A percentile compares a stretch with the other conserved stretches of the same genome.
Evolutionary conservation across 2,888 invertebrate genomes (phyloP).

Genomic region (Dysmachus trigonus): DNA sequence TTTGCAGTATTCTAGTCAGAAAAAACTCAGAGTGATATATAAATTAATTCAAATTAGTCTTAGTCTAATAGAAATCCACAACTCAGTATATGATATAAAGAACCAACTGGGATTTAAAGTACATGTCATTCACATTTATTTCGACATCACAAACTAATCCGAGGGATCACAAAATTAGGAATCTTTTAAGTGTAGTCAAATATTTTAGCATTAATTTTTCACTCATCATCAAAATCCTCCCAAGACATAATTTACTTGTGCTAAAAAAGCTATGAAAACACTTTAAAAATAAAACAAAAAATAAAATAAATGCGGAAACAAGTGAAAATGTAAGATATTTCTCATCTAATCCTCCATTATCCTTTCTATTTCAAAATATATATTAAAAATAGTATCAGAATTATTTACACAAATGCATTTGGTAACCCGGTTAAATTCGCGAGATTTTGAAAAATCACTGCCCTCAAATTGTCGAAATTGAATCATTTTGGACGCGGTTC

Average conservation of each 20-base stretch:
- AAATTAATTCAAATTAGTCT: no score
- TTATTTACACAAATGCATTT: not conserved
- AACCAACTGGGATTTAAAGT: no score
- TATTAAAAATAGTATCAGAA: not conserved
- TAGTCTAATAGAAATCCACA: no score
- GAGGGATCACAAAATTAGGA: no score
- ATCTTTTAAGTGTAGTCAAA: no score
- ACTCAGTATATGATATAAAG: no score
- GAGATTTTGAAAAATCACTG: not conserved
- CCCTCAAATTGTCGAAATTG: not conserved
- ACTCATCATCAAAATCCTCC: not conserved
- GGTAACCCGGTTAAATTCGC: not conserved
- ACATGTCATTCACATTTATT: no score
- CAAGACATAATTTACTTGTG: not conserved
- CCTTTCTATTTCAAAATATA: not conserved
- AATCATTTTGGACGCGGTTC: conserved; percentile 13
- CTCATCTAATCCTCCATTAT: not conserved
- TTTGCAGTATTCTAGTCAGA: no score
- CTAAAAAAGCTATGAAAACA: not conserved
- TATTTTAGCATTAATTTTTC: not conserved
- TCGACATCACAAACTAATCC: not conserved
- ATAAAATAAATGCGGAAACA: not conserved
- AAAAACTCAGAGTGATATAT: no score
- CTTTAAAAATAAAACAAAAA: not conserved
- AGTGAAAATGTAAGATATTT: not conserved